Evolutionary conservation across 2,797 vertebrate species (phyloP), one percentile per base, ranked within the genome.

Genomic region (Columba guinea): DNA sequence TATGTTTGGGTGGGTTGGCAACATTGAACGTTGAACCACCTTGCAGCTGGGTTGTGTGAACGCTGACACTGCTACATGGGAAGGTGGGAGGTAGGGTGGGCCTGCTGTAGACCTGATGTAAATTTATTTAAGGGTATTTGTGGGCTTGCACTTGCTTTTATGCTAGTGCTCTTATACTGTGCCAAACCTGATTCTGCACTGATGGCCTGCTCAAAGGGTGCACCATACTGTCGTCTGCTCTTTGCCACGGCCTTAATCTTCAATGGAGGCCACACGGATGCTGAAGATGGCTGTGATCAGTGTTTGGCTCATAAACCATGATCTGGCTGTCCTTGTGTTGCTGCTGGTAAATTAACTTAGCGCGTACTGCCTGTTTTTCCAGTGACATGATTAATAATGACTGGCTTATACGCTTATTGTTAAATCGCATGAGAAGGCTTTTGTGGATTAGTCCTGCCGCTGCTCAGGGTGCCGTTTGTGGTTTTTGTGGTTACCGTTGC

Each of bases 251-350:
- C 34, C 51, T 69, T 63, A 4, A 1, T n/a, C 49, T 63, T 53
- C 1, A 1, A 6, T 24, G 0, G 14, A 23, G 30, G 56, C 39
- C 68, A 32, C 4, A 5, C 10, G 17, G 52, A 10, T 2, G 2
- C 46, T 48, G 23, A 62, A 62, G 65, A 3, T 48, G 37, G n/a
- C 75, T 37, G 35, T 68, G 39, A 37, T 46, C 70, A 34, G 24
- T 30, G 27, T 56, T 76, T 82, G 78, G 44, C 59, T 37, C 2
- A 0, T 35, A 44, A 52, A 78, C 15, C 28, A 0, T 2, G 34
- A 48, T 62, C 51, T 41, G 37, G 10, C 62, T 86, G 20, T 49
- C 49, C 44, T 64, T 81, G 56, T 65, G 10, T n/a, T 68, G 58
- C 71, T 83, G 69, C 46, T 86, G 73, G 55, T 67, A 22, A 90